Base-by-base conservation (phyloP, 2,113 vertebrate genomes). In the Anas platyrhynchos region DNA sequence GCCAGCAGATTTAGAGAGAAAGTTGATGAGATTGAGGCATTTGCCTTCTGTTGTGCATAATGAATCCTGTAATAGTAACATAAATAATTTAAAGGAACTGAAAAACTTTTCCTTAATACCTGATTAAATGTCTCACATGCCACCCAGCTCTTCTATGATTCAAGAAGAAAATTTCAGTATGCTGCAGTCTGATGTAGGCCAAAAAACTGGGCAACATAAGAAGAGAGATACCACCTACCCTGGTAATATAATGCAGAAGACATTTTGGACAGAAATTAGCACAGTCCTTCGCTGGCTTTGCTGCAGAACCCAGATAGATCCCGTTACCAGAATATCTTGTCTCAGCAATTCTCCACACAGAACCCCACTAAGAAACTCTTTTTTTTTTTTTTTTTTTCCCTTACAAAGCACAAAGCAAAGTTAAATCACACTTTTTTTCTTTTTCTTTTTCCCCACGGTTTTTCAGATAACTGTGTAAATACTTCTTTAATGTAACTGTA, bases 11-110 rank as follows among this genome's bases (percentile, higher is more conserved):
- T 91, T 86, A 38, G 82, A 48, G 59, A 85, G 63, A 86, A 86
- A 36, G 80, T 50, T 80, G 55, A 74, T 95, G 72, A 88, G 76
- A 63, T 29, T 59, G 54, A 76, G 59, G 89, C 78, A 69, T 96
- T 94, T 91, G 84, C 93, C 94, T 94, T 95, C 94, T 95, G 91
- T 91, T 93, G 38, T 74, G 31, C 63, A 34, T 88, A 93, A 77
- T 83, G 84, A 88, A 59, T 88, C 72, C 72, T 74, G 9, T 84
- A 94, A 71, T 46, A 63, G 78, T 80, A 66, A 71, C 59, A 71
- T 62, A 89, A 94, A 69, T 79, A 85, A 25, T 15, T 52, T 65
- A 50, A 63, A 48, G 31, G 44, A 66, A 87, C 25, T 67, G 58
- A n/a, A 86, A 65, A 91, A 73, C 59, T 74, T 85, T 76, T 76